Conservation (phyloP, 2,797 vertebrate species). For the Eidolon dupreanum region DNA sequence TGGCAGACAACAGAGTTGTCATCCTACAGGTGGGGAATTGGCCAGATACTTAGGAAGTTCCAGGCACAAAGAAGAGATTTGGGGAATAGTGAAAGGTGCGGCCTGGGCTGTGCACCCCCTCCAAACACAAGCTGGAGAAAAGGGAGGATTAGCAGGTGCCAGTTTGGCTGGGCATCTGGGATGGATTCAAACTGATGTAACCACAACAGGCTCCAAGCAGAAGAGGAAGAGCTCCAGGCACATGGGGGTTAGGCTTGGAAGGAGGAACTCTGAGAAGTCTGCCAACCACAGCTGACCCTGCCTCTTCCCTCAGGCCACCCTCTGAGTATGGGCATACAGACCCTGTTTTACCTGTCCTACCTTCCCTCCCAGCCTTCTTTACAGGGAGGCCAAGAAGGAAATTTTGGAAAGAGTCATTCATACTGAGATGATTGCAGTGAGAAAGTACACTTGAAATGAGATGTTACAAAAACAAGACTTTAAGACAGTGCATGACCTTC, state of each 20-base stretch:
- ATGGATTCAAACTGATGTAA: not conserved
- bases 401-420: not conserved
- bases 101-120: not conserved
- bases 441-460: not conserved
- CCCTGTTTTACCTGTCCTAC: not conserved
- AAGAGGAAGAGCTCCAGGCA: not conserved
- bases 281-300: not conserved
- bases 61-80: not conserved
- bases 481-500: not conserved
- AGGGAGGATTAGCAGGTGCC: not conserved
- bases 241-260: not conserved
- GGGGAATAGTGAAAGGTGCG: not conserved
- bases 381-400: not conserved
- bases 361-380: not conserved
- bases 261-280: not conserved
- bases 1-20: not conserved
- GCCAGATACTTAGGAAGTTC: not conserved
- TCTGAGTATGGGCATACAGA: not conserved
- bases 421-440: not conserved
- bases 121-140: not conserved
- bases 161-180: not conserved
- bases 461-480: not conserved
- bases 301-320: not conserved
- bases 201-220: not conserved
- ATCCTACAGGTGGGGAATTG: not conserved